Percentiles rank a stretch among this genome's conserved stretches.
Conservation (phyloP, 23 tunicate species). For the Halocynthia roretzi region DNA sequence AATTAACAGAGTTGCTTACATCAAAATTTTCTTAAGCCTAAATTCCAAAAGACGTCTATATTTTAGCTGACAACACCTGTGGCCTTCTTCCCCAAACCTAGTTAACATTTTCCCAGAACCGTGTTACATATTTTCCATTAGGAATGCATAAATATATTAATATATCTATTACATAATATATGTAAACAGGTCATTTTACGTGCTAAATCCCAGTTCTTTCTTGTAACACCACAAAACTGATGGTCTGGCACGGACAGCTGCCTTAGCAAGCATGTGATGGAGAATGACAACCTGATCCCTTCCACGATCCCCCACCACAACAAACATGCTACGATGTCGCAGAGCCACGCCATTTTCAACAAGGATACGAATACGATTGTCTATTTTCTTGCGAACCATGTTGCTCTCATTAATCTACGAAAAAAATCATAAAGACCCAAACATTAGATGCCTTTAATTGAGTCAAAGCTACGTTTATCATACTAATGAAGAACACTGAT, state of each 20-base stretch:
- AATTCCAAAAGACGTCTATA: not conserved
- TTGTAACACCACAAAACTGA: constrained; percentile 88
- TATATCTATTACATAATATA: not conserved
- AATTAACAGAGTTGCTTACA: no score
- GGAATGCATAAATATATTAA: not conserved
- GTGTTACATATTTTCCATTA: not conserved
- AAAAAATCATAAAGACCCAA: not conserved
- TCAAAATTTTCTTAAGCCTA: no score
- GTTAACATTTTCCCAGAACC: not conserved
- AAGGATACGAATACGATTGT: constrained; percentile 71
- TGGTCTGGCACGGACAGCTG: constrained; percentile 66
- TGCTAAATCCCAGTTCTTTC: constrained; percentile 87
- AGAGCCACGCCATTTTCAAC: constrained; percentile 80
- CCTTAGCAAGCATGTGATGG: constrained; percentile 83
- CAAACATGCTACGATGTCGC: constrained; percentile 70
- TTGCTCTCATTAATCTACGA: not conserved
- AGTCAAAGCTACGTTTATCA: no score
- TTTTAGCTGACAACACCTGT: not conserved
- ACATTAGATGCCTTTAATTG: no score
- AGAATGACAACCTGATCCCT: constrained; percentile 83
- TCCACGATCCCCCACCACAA: constrained; percentile 80
- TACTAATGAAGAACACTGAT: no score
- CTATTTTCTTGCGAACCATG: constrained; percentile 82
- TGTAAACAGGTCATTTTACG: constrained; percentile 20
- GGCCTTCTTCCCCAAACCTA: not conserved